Base-by-base conservation (phyloP, 2,888 invertebrate genomes). In the Leucophenga montana region DNA sequence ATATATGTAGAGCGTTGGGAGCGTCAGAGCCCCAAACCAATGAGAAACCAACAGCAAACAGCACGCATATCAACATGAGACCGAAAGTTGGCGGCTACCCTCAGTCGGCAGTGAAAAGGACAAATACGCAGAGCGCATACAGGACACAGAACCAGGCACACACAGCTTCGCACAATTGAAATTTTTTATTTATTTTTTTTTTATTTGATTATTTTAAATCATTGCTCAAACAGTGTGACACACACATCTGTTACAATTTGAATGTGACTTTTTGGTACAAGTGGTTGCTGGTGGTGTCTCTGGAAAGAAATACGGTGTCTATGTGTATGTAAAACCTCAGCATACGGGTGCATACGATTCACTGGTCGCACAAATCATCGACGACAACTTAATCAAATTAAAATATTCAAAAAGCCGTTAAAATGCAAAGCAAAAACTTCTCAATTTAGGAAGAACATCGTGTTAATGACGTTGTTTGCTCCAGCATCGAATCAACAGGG, bases 301-400 rank as follows among this genome's bases (percentile, higher is more conserved):
- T 1, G n/a, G n/a, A n/a, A n/a, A n/a, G n/a, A n/a, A n/a, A n/a
- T n/a, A n/a, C n/a, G n/a, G n/a, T n/a, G n/a, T n/a, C n/a, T n/a
- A n/a, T n/a, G n/a, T n/a, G 39, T 11, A 39, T 27, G 4, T 8
- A 39, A 64, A 64, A 48, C 48, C 62, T 14, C 48, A 64, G 22
- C 62, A 62, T 62, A 62, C 44, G 61, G 18, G n/a, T 18, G 18
- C 44, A 56, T 22, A 56, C 27, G 56, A 27, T 18, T 4, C 22
- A n/a, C 8, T 22, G 59, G 16, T 50, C 22, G 27, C 80, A 84
- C 83, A 84, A 84, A 83, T 83, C 83, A 83, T 84, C 78, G 82
- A 74, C 75, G 80, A 80, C 39, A 39, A 39, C 83, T 82, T 84
- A 83, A 83, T 83, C 82, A 83, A 83, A 83, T 83, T 83, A 83